Base-by-base conservation (phyloP, 2,113 vertebrate genomes). In the Chroicocephalus ridibundus region DNA sequence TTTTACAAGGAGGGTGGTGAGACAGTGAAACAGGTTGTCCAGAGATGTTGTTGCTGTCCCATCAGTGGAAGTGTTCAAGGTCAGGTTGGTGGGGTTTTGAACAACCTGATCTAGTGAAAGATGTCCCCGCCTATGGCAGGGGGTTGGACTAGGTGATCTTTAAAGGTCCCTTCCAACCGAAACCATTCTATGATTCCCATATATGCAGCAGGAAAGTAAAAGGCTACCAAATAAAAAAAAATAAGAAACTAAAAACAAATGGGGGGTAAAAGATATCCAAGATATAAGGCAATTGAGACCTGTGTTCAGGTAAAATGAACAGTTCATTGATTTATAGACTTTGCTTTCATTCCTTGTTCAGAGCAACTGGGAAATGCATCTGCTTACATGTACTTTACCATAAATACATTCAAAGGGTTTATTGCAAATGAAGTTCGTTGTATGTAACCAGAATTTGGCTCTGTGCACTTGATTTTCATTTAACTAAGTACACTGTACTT, bases 91-190 rank as follows among this genome's bases (percentile, higher is more conserved):
- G n/a, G 16, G 4, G 31, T 5, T 75, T 27, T 20, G 47, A 61
- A 15, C 32, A 82, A 18, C 19, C 36, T 42, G 17, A 3, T 42
- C 14, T 25, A 6, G 10, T 44, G 13, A 19, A 74, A 82, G 13
- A 3, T 38, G 44, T 32, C 44, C 10, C 10, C 52, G 8, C 10
- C 13, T 27, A 10, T 6, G 6, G 6, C 15, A 46, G 3, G 26
- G 1, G 3, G 6, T 4, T 52, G 29, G 17, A 42, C 14, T 38
- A 0, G 1, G 10, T 38, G 7, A 5, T 10, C 13, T 51, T 76
- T 68, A 54, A 70, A 51, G 15, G 44, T 44, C 10, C 2, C 4
- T 32, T 74, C 17, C 17, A 81, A 62, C 6, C 3, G 8, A 69
- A 68, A 54, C 11, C 15, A 20, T 62, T 70, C 36, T 24, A 6